These are phyloP conservation scores for Mormoops blainvillei DNA, from an alignment of 2,113 vertebrate genomes.

Conservation along the genomic window DNA sequence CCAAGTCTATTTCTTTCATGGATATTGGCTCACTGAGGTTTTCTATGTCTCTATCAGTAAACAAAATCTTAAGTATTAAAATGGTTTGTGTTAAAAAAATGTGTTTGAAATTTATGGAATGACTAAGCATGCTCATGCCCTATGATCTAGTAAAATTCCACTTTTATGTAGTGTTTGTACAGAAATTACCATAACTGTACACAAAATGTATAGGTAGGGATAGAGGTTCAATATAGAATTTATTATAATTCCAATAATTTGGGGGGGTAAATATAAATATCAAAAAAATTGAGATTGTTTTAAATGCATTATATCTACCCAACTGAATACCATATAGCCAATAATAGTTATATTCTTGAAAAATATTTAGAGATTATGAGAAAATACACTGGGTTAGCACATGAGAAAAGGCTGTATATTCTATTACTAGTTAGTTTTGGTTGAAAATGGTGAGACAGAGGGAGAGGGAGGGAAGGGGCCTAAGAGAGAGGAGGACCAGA, in stretches of 20 bases:
- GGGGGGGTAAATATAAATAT: not conserved
- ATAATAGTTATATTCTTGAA: not conserved
- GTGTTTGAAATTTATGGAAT: not conserved
- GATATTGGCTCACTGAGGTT: not conserved
- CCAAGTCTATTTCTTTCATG: not conserved
- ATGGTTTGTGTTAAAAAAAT: not conserved
- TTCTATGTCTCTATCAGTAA: not conserved
- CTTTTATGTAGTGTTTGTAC: not conserved
- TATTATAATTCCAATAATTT: not conserved
- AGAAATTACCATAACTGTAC: not conserved
- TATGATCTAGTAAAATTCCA: not conserved
- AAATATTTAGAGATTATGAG: not conserved
- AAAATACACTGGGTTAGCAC: not conserved
- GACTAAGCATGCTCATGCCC: not conserved
- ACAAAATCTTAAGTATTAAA: constrained; percentile 13
- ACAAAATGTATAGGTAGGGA: not conserved
- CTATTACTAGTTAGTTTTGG: not conserved
- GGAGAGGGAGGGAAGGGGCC: not conserved
- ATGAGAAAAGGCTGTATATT: not conserved
- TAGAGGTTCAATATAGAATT: not conserved
- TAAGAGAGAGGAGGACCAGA: not conserved
- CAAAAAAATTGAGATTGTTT: not conserved
- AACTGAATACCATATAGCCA: not conserved
- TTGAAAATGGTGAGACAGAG: not conserved
- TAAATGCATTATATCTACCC: not conserved